Evolutionary conservation across 1,140 invertebrate species (phyloP), one percentile per base, ranked within the genome.

Genomic region (Galleria mellonella): DNA sequence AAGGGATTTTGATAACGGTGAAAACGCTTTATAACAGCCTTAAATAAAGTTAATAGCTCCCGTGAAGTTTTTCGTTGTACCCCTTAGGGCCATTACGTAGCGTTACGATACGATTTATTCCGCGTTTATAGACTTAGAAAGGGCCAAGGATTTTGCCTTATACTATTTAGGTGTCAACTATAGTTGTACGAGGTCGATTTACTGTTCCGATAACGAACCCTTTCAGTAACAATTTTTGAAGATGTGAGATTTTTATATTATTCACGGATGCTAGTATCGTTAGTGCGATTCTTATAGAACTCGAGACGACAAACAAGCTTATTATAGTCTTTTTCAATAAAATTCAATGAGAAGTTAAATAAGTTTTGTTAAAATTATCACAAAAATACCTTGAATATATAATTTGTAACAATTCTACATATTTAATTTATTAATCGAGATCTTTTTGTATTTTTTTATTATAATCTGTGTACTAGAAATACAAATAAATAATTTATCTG

Each of bases 11-110:
- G 77, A 82, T 79, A 82, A 72, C 71, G 70, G 71, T 74, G 62
- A 75, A 79, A 79, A 68, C 66, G 67, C 62, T 82, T 82, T 82
- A 77, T 77, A 77, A 72, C 67, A 58, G 60, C 58, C 71, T 82
- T 82, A 81, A 81, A 81, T 77, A 81, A 81, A 68, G 57, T 77
- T 81, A 78, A 77, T 76, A 70, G 77, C 72, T 65, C 57, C 47
- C 57, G 35, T 56, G 62, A 77, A 82, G 65, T 82, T 79, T 77
- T 82, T 75, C 77, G 64, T 57, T 65, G 66, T 70, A 63, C 69
- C 72, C 66, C 64, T 66, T 66, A 67, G 64, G 58, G 59, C 67
- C 63, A 69, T 82, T 73, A 77, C 62, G 58, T 44, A 67, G 59
- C 64, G 61, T 72, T 67, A 70, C 65, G 59, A 64, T 60, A 65